Evolutionary conservation across 2,888 invertebrate species (phyloP), one percentile per base, ranked within the genome.

Genomic region (Drosophila suboccidentalis): DNA sequence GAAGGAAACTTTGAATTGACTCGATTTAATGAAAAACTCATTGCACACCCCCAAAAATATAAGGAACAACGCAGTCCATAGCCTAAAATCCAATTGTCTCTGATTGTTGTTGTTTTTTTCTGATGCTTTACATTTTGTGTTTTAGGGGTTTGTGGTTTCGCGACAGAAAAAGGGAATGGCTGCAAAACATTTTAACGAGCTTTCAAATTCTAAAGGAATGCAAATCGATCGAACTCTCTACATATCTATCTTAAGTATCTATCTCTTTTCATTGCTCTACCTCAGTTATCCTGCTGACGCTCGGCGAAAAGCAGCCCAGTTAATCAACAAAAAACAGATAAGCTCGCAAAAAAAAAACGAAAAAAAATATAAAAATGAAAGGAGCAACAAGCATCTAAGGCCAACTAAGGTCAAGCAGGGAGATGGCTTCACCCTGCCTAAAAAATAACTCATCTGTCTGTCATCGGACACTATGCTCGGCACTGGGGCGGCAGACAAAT

Each of bases 321-420:
- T 82, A 82, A 82, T 86, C 86, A 82, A 80, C 86, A 80, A 86
- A 80, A 81, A 86, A 73, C 81, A 86, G 80, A 82, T 82, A 82
- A 73, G 80, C 80, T 86, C 81, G 66, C 80, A 82, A 38, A 38
- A 86, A 77, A 66, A 82, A 85, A 71, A 61, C 71, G 66, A 80
- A 82, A 71, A 46, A 43, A 67, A 6, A 29, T 29, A 29, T 29
- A 2, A 66, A 75, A 76, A 76, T 64, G 26, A 85, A 82, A 80
- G 70, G 83, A 81, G 77, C 81, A 81, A 61, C 80, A 64, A 72
- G 64, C 71, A 41, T 53, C 69, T 74, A 68, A 74, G 60, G 55
- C 60, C 74, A 71, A 55, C 51, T 60, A 34, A 57, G 61, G 57
- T 62, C 44, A 44, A 19, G 8, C 32, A 44, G 15, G 10, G 43